Conservation (phyloP, 2,113 vertebrate genomes). For the Ceyx melanurus region DNA sequence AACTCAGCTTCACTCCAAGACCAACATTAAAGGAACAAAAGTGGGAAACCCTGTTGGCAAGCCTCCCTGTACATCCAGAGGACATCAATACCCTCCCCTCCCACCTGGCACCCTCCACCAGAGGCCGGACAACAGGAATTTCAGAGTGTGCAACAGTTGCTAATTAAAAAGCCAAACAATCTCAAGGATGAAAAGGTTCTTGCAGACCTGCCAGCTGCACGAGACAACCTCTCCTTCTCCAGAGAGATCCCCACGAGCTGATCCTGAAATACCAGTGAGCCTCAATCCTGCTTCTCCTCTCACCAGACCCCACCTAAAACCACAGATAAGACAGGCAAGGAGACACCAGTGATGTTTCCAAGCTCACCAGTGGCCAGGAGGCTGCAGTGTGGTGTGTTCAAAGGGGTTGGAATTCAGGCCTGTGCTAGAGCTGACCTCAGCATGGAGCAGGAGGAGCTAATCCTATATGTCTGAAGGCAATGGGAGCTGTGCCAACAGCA, state of each 20-base stretch:
- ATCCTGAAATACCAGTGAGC: background rate
- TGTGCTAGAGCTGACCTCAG: background rate
- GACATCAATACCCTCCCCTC: conserved; percentile 23
- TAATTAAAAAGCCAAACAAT: conserved; percentile 57
- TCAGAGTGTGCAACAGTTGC: background rate
- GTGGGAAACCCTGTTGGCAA: conserved; percentile 25
- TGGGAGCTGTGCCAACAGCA: background rate
- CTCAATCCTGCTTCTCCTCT: background rate
- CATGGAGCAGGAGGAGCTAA: fast-evolving
- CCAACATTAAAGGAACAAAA: background rate
- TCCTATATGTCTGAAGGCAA: background rate
- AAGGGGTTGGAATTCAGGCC: background rate
- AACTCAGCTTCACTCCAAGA: background rate
- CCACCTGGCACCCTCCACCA: conserved; percentile 24
- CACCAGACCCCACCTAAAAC: fast-evolving
- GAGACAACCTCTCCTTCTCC: background rate
- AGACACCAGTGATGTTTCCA: fast-evolving
- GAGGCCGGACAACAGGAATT: conserved; percentile 21
- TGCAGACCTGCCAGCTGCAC: background rate
- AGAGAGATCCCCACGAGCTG: background rate
- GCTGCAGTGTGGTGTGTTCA: fast-evolving
- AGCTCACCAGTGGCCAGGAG: fast-evolving
- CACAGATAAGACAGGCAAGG: fast-evolving
- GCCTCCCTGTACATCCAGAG: background rate
- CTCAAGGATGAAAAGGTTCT: background rate